Conservation (phyloP, 2,113 vertebrate genomes). For the Pachycephala philippinensis region DNA sequence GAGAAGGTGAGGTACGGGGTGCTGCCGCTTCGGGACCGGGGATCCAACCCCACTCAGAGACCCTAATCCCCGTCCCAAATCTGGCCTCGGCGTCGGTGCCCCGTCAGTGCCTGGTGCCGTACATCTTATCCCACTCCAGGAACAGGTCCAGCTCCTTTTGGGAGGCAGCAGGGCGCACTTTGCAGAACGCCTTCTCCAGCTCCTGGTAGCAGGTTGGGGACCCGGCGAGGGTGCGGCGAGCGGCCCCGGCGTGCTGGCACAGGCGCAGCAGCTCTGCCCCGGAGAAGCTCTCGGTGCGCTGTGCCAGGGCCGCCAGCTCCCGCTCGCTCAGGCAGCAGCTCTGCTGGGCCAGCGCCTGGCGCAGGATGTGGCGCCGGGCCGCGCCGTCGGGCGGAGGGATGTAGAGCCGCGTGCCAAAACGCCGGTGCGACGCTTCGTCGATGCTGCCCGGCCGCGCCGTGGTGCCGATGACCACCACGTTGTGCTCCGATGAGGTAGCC, state of each 20-base stretch:
- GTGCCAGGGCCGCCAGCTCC: slow-evolving; percentile 85
- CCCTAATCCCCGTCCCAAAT: fast-evolving
- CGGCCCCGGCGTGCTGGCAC: slow-evolving; percentile 84
- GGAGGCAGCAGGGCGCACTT: slow-evolving; percentile 83
- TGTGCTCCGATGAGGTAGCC: slow-evolving; percentile 73
- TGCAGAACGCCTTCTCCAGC: slow-evolving; percentile 89
- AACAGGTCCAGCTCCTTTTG: slow-evolving; percentile 90
- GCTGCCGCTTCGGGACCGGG: neutral
- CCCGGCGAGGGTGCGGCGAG: slow-evolving; percentile 64
- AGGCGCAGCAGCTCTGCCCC: slow-evolving; percentile 86
- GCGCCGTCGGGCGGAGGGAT: slow-evolving; percentile 80
- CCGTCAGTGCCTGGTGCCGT: slow-evolving; percentile 75
- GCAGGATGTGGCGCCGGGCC: slow-evolving; percentile 85
- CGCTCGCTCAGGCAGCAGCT: slow-evolving; percentile 84
- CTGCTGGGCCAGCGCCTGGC: slow-evolving; percentile 81
- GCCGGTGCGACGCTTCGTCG: slow-evolving; percentile 84
- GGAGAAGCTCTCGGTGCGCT: slow-evolving; percentile 88
- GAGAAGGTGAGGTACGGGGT: fast-evolving
- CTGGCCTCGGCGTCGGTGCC: neutral
- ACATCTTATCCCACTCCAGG: slow-evolving; percentile 93
- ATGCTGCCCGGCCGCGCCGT: slow-evolving; percentile 87
- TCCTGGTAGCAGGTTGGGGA: slow-evolving; percentile 82
- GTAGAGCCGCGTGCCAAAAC: slow-evolving; percentile 88
- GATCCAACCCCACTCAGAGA: fast-evolving
- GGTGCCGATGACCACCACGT: slow-evolving; percentile 84